Percentiles rank a stretch among this genome's conserved stretches.
phyloP scores from a whole-genome alignment of 2,888 invertebrate species.

The Pteria penguin region DNA sequence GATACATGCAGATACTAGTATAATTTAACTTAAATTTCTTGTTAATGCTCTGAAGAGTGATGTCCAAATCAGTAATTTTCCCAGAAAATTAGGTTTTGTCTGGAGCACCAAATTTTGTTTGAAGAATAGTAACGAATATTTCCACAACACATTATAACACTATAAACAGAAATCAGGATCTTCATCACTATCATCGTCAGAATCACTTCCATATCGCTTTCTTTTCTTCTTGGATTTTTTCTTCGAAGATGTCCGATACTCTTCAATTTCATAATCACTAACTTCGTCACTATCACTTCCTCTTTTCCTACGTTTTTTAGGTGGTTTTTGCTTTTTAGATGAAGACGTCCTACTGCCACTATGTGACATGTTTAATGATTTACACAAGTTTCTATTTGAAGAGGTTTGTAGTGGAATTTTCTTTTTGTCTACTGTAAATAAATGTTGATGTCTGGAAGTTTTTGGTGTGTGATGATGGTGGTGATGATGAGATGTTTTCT shows the following conservation, averaged over 20 bases:
- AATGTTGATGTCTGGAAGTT: constrained; percentile 39
- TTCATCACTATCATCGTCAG: constrained; percentile 71
- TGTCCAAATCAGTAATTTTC: no score
- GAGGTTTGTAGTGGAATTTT: constrained; percentile 35
- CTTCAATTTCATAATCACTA: constrained; percentile 67
- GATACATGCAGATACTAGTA: no score
- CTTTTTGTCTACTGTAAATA: constrained; percentile 39
- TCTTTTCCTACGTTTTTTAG: constrained; percentile 70
- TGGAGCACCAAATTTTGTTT: no score
- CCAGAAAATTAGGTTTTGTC: no score
- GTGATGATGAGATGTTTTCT: constrained; percentile 35
- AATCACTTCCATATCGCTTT: constrained; percentile 66
- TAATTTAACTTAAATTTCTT: no score
- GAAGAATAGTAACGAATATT: no score
- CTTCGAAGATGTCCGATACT: constrained; percentile 21
- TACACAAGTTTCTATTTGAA: constrained; percentile 41
- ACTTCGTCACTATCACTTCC: constrained; percentile 71
- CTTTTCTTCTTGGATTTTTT: constrained; percentile 72
- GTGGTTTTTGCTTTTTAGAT: constrained; percentile 59
- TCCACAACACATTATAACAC: no score
- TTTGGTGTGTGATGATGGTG: constrained; percentile 32
- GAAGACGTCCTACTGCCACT: constrained; percentile 17
- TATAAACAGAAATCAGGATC: constrained; percentile 77
- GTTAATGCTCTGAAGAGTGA: no score
- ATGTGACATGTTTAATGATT: constrained; percentile 35